A percentile compares a stretch with the other conserved stretches of the same genome.
Conservation (phyloP, 53 echinoderm and acorn worm genomes). For the Stichopus horrens region DNA sequence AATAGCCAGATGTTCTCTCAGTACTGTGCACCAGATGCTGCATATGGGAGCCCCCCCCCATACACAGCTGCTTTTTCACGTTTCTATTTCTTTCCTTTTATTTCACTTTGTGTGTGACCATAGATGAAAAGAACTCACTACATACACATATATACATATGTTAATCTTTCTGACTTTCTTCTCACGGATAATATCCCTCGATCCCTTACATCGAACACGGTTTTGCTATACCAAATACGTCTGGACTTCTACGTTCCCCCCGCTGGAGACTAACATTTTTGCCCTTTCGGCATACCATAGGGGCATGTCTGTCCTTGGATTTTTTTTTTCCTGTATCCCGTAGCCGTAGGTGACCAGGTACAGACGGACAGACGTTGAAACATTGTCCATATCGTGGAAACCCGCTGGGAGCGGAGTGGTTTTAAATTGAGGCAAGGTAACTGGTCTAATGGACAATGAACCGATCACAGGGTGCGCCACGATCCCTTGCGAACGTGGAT, state of each 20-base stretch:
- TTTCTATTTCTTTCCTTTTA: background rate
- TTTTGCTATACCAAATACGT: background rate
- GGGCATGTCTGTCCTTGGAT: constrained; percentile 8
- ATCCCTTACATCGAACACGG: too few relatives aligned
- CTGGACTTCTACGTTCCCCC: background rate
- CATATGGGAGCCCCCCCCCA: background rate
- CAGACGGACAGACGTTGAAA: background rate
- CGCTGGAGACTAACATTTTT: background rate
- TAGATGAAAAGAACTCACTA: background rate
- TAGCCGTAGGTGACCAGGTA: constrained; percentile 14
- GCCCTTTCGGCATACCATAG: background rate
- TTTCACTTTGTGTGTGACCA: too few relatives aligned
- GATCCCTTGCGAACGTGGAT: background rate
- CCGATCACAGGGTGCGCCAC: background rate
- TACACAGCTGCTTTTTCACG: background rate
- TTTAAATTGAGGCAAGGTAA: constrained; percentile 19
- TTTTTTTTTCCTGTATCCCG: background rate
- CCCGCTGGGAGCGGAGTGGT: constrained; percentile 10
- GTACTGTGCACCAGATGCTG: background rate
- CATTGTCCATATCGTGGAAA: constrained; percentile 3
- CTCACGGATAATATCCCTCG: too few relatives aligned
- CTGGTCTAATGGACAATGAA: constrained; percentile 28
- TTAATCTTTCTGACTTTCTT: background rate
- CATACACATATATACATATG: background rate
- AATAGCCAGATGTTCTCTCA: background rate